Base-by-base conservation (phyloP, 2,113 vertebrate genomes). In the Herpetotheres cachinnans region DNA sequence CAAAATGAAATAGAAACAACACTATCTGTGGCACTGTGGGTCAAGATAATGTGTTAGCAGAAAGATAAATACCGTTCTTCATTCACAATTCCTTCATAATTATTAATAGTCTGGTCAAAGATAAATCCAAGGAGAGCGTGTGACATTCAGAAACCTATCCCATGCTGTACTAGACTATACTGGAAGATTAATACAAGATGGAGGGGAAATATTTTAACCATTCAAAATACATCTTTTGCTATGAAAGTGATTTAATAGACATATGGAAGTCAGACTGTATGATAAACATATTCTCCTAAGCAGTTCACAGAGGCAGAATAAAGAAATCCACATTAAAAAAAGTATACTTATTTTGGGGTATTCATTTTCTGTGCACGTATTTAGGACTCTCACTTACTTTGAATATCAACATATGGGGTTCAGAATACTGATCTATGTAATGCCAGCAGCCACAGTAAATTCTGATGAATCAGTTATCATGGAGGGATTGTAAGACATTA, bases 51-150 rank as follows among this genome's bases (percentile, higher is more conserved):
- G 12, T 92, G 71, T 89, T 91, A 96, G 77, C 47, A 93, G 82
- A 94, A 96, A 97, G 70, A 92, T 67, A 98, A 62, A 95, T 67
- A 89, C 27, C 16, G 65, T 93, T 97, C 65, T 96, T 98, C 90
- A 95, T 93, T 97, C 70, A 79, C 7, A 1, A 71, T 84, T 81
- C 67, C 91, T 86, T 96, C 91, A 76, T 92, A 98, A 95, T 96
- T 98, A 96, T 97, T 98, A 94, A 96, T 96, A 88, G 46, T 80
- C 85, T 84, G 66, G 46, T 67, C 89, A 96, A 97, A 97, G 95
- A 94, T 95, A 92, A 97, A 97, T 83, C 76, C 94, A 96, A 97
- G 84, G 87, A 96, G 82, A 96, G 11, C 2, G 9, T 92, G 50
- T 95, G 96, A 94, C 86, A 97, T 97, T 93, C 77, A 95, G 62